These are phyloP conservation scores for Antechinus stuartii DNA, from an alignment of 2,113 vertebrate species.

Conservation along the genomic window DNA sequence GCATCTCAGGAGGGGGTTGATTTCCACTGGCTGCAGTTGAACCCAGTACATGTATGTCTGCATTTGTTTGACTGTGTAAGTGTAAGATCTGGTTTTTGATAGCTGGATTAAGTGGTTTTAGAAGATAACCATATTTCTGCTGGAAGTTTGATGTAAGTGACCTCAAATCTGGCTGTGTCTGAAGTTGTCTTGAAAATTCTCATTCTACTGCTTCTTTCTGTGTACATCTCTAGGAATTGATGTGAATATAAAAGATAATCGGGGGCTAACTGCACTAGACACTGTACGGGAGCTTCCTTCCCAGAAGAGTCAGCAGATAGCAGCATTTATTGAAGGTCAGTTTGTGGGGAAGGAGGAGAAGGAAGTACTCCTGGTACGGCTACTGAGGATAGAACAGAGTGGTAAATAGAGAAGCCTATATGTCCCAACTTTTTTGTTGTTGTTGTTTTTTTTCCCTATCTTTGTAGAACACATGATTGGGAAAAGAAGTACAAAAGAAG, in stretches of 20 bases:
- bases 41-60: conserved; percentile 16
- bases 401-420: not conserved
- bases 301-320: conserved; percentile 96
- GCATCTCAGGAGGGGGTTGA: conserved; percentile 24
- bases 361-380: too few relatives aligned
- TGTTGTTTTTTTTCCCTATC: not conserved
- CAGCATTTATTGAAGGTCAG: conserved; percentile 93
- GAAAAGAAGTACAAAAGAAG: conserved; percentile 85
- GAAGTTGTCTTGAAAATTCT: conserved; percentile 30
- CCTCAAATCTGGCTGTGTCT: conserved; percentile 4
- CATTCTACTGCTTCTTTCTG: conserved; percentile 48
- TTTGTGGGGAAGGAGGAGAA: not conserved
- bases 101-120: conserved; percentile 48
- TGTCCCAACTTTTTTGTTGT: not conserved
- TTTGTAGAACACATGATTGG: conserved; percentile 89
- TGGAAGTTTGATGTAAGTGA: not conserved
- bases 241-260: conserved; percentile 93
- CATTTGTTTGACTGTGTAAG: conserved; percentile 31
- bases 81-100: not conserved
- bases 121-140: conserved; percentile 24
- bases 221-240: conserved; percentile 88
- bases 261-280: conserved; percentile 93
- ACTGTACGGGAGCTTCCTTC: conserved; percentile 97
- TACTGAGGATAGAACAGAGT: not conserved
- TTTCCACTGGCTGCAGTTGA: conserved; percentile 53